phyloP scores from a whole-genome alignment of 1,140 invertebrate genomes.

The Chrysoperla carnea region DNA sequence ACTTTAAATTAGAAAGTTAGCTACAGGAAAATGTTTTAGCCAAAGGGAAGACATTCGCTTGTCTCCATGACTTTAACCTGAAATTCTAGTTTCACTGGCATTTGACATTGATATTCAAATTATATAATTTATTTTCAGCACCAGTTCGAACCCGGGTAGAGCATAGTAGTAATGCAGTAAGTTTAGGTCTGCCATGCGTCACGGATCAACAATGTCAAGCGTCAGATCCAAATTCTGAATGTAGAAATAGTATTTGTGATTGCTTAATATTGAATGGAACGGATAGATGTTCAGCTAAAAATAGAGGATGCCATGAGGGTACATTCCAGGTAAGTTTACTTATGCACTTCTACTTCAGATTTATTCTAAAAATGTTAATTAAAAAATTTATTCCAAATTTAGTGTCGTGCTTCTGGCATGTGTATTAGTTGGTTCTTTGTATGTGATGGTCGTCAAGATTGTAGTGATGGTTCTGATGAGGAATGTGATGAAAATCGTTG shows the following conservation, averaged over 20 bases:
- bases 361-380: too few species aligned
- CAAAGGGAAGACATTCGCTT: too few species aligned
- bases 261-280: slow-evolving; percentile 36
- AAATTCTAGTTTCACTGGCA: too few species aligned
- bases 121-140: not conserved
- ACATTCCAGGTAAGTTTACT: slow-evolving; percentile 56
- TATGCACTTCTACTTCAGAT: too few species aligned
- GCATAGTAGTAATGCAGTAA: slow-evolving; percentile 37
- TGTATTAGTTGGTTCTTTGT: slow-evolving; percentile 87
- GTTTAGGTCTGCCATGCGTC: slow-evolving; percentile 56
- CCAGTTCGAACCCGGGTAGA: slow-evolving; percentile 2
- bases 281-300: slow-evolving; percentile 43
- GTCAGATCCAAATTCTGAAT: slow-evolving; percentile 58
- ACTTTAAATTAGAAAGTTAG: too few species aligned
- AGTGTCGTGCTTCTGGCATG: slow-evolving; percentile 60
- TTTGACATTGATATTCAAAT: too few species aligned
- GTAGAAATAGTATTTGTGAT: slow-evolving; percentile 63
- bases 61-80: too few species aligned
- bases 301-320: slow-evolving; percentile 57
- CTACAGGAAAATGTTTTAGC: too few species aligned
- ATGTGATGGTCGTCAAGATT: slow-evolving; percentile 82
- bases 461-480: slow-evolving; percentile 70
- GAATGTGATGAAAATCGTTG: slow-evolving; percentile 33
- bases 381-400: slow-evolving; percentile 8
- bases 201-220: slow-evolving; percentile 58